phyloP scores from a whole-genome alignment of 2,797 vertebrate species.

The Euthynnus affinis region DNA sequence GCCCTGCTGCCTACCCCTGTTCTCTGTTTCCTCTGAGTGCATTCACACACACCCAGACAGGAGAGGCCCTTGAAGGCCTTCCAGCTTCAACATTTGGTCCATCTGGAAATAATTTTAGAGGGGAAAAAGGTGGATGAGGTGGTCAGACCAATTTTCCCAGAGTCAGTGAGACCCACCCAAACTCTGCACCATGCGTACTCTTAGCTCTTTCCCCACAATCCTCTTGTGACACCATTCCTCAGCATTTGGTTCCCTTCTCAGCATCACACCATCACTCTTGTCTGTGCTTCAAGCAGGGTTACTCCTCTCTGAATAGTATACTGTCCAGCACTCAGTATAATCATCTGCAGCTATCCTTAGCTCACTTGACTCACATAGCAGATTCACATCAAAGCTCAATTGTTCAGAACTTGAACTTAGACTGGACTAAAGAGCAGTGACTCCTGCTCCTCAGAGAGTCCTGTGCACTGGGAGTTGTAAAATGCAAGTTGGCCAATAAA shows the following conservation, averaged over 20 bases:
- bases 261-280: slow-evolving; percentile 19
- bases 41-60: slow-evolving; percentile 64
- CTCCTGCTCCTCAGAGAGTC: not conserved
- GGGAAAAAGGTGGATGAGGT: slow-evolving; percentile 54
- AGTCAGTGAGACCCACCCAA: slow-evolving; percentile 71
- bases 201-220: slow-evolving; percentile 34
- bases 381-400: slow-evolving; percentile 6
- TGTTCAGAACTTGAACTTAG: slow-evolving; percentile 10
- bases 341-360: slow-evolving; percentile 6
- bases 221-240: slow-evolving; percentile 27
- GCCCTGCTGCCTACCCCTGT: slow-evolving; percentile 41
- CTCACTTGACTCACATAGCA: not conserved
- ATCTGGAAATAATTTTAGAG: slow-evolving; percentile 76
- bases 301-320: slow-evolving; percentile 3
- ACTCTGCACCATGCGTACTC: slow-evolving; percentile 34
- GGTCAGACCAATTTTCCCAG: slow-evolving; percentile 70
- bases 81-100: slow-evolving; percentile 70
- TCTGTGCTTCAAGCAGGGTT: not conserved
- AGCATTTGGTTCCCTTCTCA: slow-evolving; percentile 7
- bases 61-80: slow-evolving; percentile 71
- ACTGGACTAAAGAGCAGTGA: not conserved
- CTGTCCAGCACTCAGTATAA: not conserved
- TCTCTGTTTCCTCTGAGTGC: slow-evolving; percentile 59
- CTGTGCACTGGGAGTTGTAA: not conserved
- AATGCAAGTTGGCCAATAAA: not conserved